A percentile compares a stretch with the other conserved stretches of the same genome.
These are phyloP conservation scores for Cheilosia urbana DNA, from an alignment of 2,888 invertebrate genomes.

Conservation along the genomic window DNA sequence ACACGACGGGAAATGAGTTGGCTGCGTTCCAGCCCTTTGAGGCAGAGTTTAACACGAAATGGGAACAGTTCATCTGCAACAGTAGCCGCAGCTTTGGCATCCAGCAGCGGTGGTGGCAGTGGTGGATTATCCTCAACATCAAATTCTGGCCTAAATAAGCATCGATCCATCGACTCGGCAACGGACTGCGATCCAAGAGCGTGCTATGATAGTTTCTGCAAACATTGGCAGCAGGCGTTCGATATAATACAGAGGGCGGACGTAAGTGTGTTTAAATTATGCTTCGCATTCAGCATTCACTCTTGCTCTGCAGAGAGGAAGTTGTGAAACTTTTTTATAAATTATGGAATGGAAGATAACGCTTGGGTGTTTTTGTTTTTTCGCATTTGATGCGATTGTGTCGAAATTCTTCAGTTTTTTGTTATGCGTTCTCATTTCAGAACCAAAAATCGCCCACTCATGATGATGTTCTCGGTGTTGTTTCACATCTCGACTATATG, in stretches of 20 bases:
- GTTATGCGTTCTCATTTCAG: constrained; percentile 80
- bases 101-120: constrained; percentile 83
- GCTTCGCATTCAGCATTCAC: constrained; percentile 41
- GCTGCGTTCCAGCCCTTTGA: constrained; percentile 86
- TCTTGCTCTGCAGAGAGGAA: constrained; percentile 32
- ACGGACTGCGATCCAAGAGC: constrained; percentile 93
- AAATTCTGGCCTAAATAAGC: constrained; percentile 77
- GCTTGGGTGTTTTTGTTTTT: constrained; percentile 14
- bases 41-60: constrained; percentile 84
- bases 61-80: constrained; percentile 84
- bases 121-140: constrained; percentile 57
- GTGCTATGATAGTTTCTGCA: constrained; percentile 95
- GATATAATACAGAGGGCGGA: constrained; percentile 92
- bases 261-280: constrained; percentile 69
- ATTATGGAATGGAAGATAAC: not conserved
- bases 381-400: constrained; percentile 8
- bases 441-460: constrained; percentile 86
- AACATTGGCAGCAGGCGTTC: constrained; percentile 96
- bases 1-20: constrained; percentile 86
- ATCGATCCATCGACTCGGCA: constrained; percentile 87
- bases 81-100: constrained; percentile 80
- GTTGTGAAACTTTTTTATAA: constrained; percentile 43
- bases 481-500: constrained; percentile 96
- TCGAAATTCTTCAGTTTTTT: constrained; percentile 3
- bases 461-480: constrained; percentile 95